Conservation (phyloP, 2,797 vertebrate genomes). For the Setipinna tenuifilis region DNA sequence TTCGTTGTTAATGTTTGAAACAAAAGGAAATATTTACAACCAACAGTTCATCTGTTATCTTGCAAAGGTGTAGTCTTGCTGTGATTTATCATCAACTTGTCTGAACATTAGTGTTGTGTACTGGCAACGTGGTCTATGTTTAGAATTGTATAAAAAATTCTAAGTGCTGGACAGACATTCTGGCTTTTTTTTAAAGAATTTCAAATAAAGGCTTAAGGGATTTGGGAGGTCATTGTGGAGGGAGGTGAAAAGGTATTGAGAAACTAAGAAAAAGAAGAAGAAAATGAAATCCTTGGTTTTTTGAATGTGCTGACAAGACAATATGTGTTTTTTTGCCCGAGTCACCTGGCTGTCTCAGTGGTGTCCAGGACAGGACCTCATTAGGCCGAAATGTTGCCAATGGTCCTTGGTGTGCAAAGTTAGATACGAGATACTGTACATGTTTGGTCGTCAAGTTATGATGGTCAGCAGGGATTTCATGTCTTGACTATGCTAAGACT, state of each 20-base stretch:
- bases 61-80: not conserved
- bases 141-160: not conserved
- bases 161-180: not conserved
- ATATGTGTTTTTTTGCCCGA: not conserved
- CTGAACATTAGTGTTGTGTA: not conserved
- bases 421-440: not conserved
- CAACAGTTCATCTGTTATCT: not conserved
- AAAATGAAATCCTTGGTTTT: not conserved
- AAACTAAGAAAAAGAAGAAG: constrained; percentile 1
- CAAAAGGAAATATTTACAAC: not conserved
- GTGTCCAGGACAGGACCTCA: not conserved
- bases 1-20: not conserved
- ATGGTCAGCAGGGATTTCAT: not conserved
- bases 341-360: not conserved
- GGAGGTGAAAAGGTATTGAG: not conserved
- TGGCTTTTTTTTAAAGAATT: not conserved
- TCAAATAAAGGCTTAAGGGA: not conserved
- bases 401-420: not conserved
- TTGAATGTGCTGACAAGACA: constrained; percentile 21
- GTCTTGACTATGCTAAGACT: too few species aligned
- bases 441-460: not conserved
- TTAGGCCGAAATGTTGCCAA: not conserved
- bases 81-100: not conserved
- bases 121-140: not conserved
- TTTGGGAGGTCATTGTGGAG: not conserved